Base-by-base conservation (phyloP, 2,113 vertebrate species). In the Paracanthobrama guichenoti region DNA sequence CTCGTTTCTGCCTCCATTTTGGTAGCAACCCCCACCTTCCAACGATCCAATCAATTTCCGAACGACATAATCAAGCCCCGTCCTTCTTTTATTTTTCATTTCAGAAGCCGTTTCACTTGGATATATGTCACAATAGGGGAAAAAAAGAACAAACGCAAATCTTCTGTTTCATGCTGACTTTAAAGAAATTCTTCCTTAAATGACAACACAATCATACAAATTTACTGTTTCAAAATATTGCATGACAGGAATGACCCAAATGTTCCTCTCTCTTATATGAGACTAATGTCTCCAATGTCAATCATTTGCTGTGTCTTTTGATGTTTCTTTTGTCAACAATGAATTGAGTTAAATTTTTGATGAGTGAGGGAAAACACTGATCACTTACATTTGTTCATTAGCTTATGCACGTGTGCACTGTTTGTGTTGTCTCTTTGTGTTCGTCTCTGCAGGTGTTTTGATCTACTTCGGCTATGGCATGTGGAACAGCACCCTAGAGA, bases 401-500 rank as follows among this genome's bases (percentile, higher is more conserved):
- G 53, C 50, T 57, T 79, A n/a, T 50, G 31, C 59, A 12, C 5
- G 10, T 39, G 57, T 85, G 59, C 75, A 57, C 18, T 85, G 24
- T 72, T 83, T 42, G 18, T 71, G 28, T 77, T 79, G 62, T 81
- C 13, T 74, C 28, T 82, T 60, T 26, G 11, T 57, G 28, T 69
- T 62, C 85, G 14, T 87, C 66, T 77, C 72, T 12, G 3, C 90
- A 99, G 98, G 98, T 75, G 92, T 99, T 84, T 94, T 99, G 80
- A 99, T 99, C 93, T 99, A 99, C 90, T 99, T 99, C 20, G 98
- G 98, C 80, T 99, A 99, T 0, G 97, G 98, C 80, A 99, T 99
- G 95, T 99, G 98, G 98, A 96, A 99, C 91, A 99, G 98, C 89
- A 98, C 96, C 0, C 91, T 99, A 91, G 98, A 99, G 92, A 97